Percentiles rank a stretch among this genome's conserved stretches.
phyloP scores from a whole-genome alignment of 2,888 invertebrate species.

The Erpobdella octoculata region DNA sequence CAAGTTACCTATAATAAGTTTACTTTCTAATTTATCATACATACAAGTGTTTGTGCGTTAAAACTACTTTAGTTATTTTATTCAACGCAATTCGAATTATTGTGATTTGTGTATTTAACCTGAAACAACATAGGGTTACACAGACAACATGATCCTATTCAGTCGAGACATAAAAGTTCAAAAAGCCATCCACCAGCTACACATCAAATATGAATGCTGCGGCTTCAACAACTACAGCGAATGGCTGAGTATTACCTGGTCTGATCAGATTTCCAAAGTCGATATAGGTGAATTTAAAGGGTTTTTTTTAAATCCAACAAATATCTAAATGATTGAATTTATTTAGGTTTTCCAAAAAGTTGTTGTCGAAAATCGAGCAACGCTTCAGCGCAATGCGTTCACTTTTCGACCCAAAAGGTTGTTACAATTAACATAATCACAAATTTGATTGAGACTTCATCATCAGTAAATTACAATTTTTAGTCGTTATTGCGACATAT shows the following conservation, averaged over 20 bases:
- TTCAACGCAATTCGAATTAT: too few species aligned
- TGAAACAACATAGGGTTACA: too few species aligned
- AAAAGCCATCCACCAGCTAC: not conserved
- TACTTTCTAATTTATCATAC: not conserved
- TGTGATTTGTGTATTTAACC: too few species aligned
- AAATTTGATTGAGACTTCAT: too few species aligned
- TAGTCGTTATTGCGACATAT: too few species aligned
- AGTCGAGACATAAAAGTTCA: not conserved
- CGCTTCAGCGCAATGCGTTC: not conserved
- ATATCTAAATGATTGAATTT: not conserved
- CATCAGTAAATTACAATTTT: too few species aligned
- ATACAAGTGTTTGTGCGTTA: not conserved
- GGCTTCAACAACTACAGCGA: constrained; percentile 11
- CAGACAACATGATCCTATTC: not conserved
- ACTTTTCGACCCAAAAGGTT: not conserved
- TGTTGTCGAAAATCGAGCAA: not conserved
- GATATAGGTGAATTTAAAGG: not conserved
- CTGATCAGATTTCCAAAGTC: constrained; percentile 1
- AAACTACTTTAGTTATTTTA: too few species aligned
- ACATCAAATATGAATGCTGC: not conserved
- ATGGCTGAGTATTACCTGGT: constrained; percentile 9
- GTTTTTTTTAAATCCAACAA: not conserved
- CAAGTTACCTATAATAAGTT: too few species aligned
- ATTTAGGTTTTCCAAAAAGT: not conserved
- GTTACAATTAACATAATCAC: too few species aligned